Conservation (phyloP, 2,797 vertebrate species). For the Cottoperca gobio region DNA sequence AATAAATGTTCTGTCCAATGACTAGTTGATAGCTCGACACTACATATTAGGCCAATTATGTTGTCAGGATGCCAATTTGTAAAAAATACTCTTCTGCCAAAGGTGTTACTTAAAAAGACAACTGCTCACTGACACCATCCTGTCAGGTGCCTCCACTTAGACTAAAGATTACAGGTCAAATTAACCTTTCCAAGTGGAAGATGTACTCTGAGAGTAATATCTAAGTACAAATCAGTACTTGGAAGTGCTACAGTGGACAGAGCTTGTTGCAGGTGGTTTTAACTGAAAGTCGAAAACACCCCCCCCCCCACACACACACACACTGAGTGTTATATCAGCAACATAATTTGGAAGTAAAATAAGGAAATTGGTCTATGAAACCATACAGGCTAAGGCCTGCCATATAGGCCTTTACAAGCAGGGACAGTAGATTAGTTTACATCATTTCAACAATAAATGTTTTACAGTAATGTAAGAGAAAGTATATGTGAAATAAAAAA, state of each 20-base stretch:
- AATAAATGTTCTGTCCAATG: neutral
- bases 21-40: neutral
- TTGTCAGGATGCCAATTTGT: neutral
- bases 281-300: conserved; percentile 62
- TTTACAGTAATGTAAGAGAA: neutral
- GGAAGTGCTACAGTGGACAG: conserved; percentile 30
- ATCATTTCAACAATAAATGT: neutral
- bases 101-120: neutral
- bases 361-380: neutral
- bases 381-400: neutral
- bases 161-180: neutral
- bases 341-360: neutral
- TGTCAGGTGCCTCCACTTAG: neutral
- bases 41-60: neutral
- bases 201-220: neutral
- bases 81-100: neutral
- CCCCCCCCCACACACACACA: neutral
- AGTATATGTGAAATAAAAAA: no score
- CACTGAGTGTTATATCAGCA: neutral
- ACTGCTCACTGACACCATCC: neutral
- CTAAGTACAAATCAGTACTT: neutral
- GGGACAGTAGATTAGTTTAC: neutral
- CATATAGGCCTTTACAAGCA: neutral
- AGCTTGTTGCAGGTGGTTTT: conserved; percentile 57
- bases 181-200: neutral